A percentile compares a stretch with the other conserved stretches of the same genome.
phyloP scores from a whole-genome alignment of 2,113 vertebrate species.

The Numenius arquata region DNA sequence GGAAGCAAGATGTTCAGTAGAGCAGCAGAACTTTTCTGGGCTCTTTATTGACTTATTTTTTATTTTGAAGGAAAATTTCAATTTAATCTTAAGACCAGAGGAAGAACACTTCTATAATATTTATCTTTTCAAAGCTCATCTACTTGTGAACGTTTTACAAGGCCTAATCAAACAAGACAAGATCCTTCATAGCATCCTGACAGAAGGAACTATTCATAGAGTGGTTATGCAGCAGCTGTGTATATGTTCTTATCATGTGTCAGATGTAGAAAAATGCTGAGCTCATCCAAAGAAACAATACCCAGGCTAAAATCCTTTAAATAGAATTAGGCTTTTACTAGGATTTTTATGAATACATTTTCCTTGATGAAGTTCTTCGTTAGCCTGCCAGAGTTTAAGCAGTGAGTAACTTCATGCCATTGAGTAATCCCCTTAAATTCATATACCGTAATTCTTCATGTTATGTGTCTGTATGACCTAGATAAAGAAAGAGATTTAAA shows the following conservation, averaged over 20 bases:
- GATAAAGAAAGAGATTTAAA: background rate
- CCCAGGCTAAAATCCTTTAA: background rate
- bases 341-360: background rate
- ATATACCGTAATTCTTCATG: background rate
- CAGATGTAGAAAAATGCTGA: background rate
- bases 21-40: background rate
- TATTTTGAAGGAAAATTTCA: background rate
- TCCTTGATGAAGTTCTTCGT: background rate
- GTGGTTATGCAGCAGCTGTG: background rate
- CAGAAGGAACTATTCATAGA: background rate
- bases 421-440: slow-evolving; percentile 1
- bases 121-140: background rate
- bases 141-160: background rate
- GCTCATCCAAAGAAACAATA: background rate
- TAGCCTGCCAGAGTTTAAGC: background rate
- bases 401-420: background rate
- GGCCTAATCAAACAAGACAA: slow-evolving; percentile 30
- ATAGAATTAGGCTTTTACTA: background rate
- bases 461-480: background rate
- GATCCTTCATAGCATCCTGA: background rate
- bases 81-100: background rate
- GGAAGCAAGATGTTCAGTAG: background rate
- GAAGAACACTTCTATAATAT: background rate
- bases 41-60: background rate
- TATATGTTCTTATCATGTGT: background rate